Evolutionary conservation across 1,140 invertebrate genomes (phyloP).

Genomic region (Fopius arisanus): DNA sequence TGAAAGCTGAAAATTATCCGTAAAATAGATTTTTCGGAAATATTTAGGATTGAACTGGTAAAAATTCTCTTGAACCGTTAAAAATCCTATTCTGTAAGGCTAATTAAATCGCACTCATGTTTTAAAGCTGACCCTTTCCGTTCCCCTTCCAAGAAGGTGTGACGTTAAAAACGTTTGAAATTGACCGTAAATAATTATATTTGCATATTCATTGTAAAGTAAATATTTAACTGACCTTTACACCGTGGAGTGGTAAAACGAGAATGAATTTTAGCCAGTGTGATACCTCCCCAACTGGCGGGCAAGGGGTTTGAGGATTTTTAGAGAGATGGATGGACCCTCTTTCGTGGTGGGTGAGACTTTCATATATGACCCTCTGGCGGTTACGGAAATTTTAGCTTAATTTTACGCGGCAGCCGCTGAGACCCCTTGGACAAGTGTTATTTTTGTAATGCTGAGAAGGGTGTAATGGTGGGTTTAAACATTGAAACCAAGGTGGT

Average conservation of each 20-base stretch:
- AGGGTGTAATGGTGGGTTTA: slow-evolving; percentile 20
- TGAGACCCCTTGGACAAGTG: slow-evolving; percentile 46
- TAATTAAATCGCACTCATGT: not conserved
- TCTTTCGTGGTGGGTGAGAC: slow-evolving; percentile 36
- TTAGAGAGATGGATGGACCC: slow-evolving; percentile 29
- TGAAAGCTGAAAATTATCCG: no score
- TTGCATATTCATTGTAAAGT: slow-evolving; percentile 67
- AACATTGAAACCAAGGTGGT: not conserved
- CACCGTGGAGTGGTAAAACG: not conserved
- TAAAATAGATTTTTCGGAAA: no score
- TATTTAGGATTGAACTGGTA: no score
- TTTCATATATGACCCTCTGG: slow-evolving; percentile 31
- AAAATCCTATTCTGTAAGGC: no score
- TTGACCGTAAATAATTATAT: slow-evolving; percentile 64
- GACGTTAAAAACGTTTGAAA: slow-evolving; percentile 36
- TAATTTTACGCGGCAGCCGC: slow-evolving; percentile 50
- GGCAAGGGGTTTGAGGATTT: slow-evolving; percentile 24
- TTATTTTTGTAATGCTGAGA: slow-evolving; percentile 56
- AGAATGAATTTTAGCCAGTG: slow-evolving; percentile 43
- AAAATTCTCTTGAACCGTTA: no score
- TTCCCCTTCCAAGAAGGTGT: not conserved
- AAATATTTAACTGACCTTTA: slow-evolving; percentile 62
- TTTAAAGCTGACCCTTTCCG: not conserved
- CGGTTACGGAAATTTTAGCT: slow-evolving; percentile 53
- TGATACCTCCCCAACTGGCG: slow-evolving; percentile 6